Conservation (phyloP, 2,888 invertebrate genomes). For the Melanargia galathea region DNA sequence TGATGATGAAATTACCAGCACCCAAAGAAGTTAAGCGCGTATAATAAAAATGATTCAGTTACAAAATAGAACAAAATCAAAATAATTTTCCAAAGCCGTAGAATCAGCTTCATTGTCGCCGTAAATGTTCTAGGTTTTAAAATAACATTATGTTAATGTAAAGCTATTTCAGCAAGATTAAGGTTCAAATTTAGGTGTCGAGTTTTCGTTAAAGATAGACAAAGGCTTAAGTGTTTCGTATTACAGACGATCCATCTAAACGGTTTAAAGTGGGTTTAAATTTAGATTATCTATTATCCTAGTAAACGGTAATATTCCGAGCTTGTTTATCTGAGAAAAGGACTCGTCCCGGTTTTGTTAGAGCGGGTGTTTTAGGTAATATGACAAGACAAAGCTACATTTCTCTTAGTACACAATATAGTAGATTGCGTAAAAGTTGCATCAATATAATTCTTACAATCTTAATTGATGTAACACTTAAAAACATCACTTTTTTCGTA, state of each 20-base stretch:
- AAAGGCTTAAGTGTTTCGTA: conserved; percentile 22
- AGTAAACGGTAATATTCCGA: background rate
- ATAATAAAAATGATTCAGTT: background rate
- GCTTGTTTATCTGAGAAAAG: background rate
- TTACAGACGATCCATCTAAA: background rate
- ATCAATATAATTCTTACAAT: too few relatives aligned
- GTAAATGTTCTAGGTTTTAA: background rate
- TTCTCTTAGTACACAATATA: too few relatives aligned
- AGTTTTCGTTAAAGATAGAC: conserved; percentile 20
- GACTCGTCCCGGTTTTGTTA: background rate
- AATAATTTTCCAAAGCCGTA: background rate
- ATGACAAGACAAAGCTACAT: too few relatives aligned
- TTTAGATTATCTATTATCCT: background rate
- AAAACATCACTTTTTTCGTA: too few relatives aligned
- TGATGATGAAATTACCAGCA: too few relatives aligned
- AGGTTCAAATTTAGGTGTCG: conserved; percentile 20
- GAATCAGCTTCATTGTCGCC: background rate
- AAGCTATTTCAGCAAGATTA: conserved; percentile 13
- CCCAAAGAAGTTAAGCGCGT: too few relatives aligned
- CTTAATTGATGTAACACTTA: too few relatives aligned
- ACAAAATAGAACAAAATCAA: background rate
- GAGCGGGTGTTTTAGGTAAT: too few relatives aligned
- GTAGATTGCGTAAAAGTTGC: too few relatives aligned
- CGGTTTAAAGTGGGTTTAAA: conserved; percentile 1
- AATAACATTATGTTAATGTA: conserved; percentile 3